Evolutionary conservation across 2,888 invertebrate species (phyloP).

Genomic region (Chaetoderma sp.): DNA sequence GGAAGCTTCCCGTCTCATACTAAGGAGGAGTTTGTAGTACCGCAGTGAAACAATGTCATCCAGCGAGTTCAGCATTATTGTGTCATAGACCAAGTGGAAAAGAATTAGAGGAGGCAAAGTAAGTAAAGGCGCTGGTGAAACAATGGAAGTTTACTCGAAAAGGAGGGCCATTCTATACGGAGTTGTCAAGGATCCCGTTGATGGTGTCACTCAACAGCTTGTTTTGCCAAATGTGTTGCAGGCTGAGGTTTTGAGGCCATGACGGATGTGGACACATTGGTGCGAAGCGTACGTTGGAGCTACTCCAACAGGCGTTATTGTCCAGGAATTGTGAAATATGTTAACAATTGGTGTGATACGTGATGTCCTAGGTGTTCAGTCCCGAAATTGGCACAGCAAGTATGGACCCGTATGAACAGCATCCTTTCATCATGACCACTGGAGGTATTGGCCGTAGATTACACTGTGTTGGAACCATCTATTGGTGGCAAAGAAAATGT

Average conservation of each 20-base stretch:
- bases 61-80: not conserved
- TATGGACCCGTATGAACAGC: slow-evolving; percentile 7
- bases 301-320: slow-evolving; percentile 15
- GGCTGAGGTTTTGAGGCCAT: slow-evolving; percentile 12
- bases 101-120: not conserved
- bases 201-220: slow-evolving; percentile 13
- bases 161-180: slow-evolving; percentile 20
- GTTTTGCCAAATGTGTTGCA: slow-evolving; percentile 6
- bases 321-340: slow-evolving; percentile 20
- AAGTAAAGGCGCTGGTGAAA: not conserved
- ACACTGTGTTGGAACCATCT: slow-evolving; percentile 27
- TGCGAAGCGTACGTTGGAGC: slow-evolving; percentile 6
- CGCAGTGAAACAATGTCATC: not conserved
- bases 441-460: slow-evolving; percentile 32
- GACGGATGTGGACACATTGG: slow-evolving; percentile 27
- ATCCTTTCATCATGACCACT: slow-evolving; percentile 16
- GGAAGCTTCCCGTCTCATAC: not conserved
- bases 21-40: not conserved
- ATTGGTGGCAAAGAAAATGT: slow-evolving; percentile 26
- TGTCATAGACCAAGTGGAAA: not conserved
- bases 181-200: not conserved
- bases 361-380: slow-evolving; percentile 17
- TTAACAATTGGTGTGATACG: slow-evolving; percentile 14
- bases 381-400: slow-evolving; percentile 7
- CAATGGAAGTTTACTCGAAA: slow-evolving; percentile 1